Base-by-base conservation (phyloP, 2,113 vertebrate genomes). In the Myxocyprinus asiaticus region DNA sequence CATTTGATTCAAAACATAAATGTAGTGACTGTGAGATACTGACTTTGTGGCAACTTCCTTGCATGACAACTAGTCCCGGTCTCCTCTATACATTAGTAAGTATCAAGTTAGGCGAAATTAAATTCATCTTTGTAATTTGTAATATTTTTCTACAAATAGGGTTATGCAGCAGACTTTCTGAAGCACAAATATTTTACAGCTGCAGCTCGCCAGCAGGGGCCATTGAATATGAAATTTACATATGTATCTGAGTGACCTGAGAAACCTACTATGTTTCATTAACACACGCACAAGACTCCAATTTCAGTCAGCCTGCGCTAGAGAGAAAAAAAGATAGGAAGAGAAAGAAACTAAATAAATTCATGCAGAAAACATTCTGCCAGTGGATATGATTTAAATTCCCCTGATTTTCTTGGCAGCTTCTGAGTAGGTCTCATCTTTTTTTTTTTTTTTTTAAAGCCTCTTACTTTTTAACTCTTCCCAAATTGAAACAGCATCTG, bases 361-460 rank as follows among this genome's bases (percentile, higher is more conserved):
- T 66, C 82, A 89, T 87, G 78, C 82, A 85, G 85, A 88, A 91
- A 90, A 88, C 87, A 90, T 91, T 88, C 88, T 84, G 89, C 91
- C 89, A 91, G 78, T 89, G 87, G 87, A 76, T 88, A 85, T 86
- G 87, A 89, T 91, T 90, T 87, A 91, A 90, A 91, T 90, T 91
- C 88, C 73, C 84, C 78, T 69, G 86, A 86, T 83, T 86, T 83
- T 85, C 86, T 87, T 91, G 89, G 86, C 90, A 90, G 87, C 84
- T 86, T 85, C 80, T 81, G 80, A 88, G 87, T 86, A 89, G 90
- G 88, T 89, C 87, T 90, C 75, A 33, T 33, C 22, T 33, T 33
- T 33, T 33, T 33, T 33, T 33, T 33, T 33, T 33, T 33, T 83
- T 87, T 86, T 84, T 59, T 86, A 91, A 91, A 92, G 87, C 88